phyloP scores from a whole-genome alignment of 2,797 vertebrate species.

The Dallia pectoralis region DNA sequence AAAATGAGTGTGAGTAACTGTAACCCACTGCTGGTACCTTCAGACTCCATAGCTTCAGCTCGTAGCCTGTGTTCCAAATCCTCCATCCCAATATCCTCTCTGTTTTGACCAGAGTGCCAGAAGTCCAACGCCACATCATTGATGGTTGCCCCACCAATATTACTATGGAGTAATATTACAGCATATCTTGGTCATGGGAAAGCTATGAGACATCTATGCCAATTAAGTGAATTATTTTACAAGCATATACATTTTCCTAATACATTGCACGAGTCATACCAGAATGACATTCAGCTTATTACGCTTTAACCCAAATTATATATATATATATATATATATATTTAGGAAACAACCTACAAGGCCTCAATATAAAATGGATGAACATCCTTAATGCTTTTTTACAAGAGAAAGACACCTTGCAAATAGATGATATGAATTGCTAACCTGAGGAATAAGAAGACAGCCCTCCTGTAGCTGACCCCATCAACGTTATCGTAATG shows the following conservation, averaged over 20 bases:
- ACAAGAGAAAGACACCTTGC: neutral
- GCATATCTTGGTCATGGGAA: neutral
- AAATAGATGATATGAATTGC: neutral
- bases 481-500: conserved; percentile 64
- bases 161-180: conserved; percentile 68
- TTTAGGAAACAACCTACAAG: too few species aligned
- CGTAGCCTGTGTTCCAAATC: conserved; percentile 81
- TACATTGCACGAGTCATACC: too few species aligned
- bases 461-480: conserved; percentile 69
- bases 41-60: conserved; percentile 78
- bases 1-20: neutral
- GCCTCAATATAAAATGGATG: too few species aligned
- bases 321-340: too few species aligned
- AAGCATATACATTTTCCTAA: too few species aligned
- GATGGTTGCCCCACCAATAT: conserved; percentile 84
- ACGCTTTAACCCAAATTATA: too few species aligned
- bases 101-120: conserved; percentile 83
- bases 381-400: neutral
- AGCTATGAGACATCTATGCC: neutral
- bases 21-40: conserved; percentile 67
- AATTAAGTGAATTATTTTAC: too few species aligned
- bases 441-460: conserved; percentile 96
- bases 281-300: too few species aligned
- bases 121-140: conserved; percentile 87
- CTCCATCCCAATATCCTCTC: conserved; percentile 90